A percentile compares a stretch with the other conserved stretches of the same genome.
phyloP scores from a whole-genome alignment of 2,113 vertebrate genomes.

The Protobothrops flavoviridis region DNA sequence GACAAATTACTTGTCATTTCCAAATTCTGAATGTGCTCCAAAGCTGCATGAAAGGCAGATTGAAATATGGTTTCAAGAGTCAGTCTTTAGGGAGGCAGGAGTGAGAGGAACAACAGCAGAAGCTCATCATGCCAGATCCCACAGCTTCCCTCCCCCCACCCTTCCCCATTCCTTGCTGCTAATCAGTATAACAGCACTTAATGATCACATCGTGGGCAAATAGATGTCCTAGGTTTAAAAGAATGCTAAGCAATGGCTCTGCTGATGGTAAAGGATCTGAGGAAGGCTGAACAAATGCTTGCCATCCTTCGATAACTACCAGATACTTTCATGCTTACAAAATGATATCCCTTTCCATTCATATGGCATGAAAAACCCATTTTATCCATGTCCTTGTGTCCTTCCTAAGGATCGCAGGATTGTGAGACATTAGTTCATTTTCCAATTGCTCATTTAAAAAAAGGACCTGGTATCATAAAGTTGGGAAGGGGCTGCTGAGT shows the following conservation, averaged over 20 bases:
- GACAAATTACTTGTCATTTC: conserved; percentile 65
- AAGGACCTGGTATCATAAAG: background rate
- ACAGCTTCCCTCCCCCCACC: background rate
- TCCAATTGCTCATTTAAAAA: background rate
- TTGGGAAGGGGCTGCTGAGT: background rate
- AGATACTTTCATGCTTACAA: background rate
- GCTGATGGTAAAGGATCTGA: conserved; percentile 5
- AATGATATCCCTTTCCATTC: background rate
- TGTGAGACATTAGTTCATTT: background rate
- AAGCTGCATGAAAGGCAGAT: conserved; percentile 57
- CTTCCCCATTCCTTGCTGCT: background rate
- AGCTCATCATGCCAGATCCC: conserved; percentile 13
- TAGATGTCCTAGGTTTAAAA: conserved; percentile 24
- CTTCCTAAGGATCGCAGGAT: background rate
- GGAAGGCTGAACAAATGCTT: background rate
- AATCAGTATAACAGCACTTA: background rate
- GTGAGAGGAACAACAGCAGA: conserved; percentile 22
- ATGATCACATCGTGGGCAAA: conserved; percentile 11
- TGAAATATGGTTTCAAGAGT: background rate
- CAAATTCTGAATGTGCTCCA: conserved; percentile 69
- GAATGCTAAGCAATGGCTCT: background rate
- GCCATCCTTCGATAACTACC: background rate
- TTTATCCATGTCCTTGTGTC: background rate
- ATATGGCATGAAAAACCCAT: background rate
- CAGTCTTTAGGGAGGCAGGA: conserved; percentile 31